Evolutionary conservation across 2,797 vertebrate species (phyloP).

Genomic region (Novumbra hubbsi): DNA sequence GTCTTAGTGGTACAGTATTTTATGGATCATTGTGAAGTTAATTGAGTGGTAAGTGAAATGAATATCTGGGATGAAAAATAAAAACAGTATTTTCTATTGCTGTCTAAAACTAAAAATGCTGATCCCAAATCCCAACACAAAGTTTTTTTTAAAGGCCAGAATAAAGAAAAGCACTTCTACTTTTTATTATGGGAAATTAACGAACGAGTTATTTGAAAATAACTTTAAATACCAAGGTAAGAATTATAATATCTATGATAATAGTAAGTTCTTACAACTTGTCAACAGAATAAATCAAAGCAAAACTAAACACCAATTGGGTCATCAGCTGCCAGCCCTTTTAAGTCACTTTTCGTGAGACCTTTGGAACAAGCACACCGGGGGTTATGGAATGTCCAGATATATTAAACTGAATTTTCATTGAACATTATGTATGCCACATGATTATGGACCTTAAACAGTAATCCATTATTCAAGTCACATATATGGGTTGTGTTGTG

Average conservation of each 20-base stretch:
- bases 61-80: slow-evolving; percentile 4
- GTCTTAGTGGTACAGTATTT: background rate
- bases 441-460: background rate
- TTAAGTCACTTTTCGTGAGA: background rate
- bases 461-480: background rate
- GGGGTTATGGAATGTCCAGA: background rate
- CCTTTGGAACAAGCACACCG: background rate
- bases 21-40: background rate
- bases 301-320: background rate
- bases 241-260: background rate
- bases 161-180: background rate
- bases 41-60: slow-evolving; percentile 1
- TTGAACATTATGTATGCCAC: background rate
- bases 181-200: background rate
- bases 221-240: background rate
- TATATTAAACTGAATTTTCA: background rate
- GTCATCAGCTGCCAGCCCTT: background rate
- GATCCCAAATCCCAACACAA: background rate
- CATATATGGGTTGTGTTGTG: background rate
- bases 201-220: background rate
- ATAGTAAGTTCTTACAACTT: background rate
- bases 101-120: slow-evolving; percentile 22
- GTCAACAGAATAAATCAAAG: background rate
- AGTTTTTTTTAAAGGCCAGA: background rate
- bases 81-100: slow-evolving; percentile 39